Base-by-base conservation (phyloP, 2,113 vertebrate species). In the Ramphastos sulfuratus region DNA sequence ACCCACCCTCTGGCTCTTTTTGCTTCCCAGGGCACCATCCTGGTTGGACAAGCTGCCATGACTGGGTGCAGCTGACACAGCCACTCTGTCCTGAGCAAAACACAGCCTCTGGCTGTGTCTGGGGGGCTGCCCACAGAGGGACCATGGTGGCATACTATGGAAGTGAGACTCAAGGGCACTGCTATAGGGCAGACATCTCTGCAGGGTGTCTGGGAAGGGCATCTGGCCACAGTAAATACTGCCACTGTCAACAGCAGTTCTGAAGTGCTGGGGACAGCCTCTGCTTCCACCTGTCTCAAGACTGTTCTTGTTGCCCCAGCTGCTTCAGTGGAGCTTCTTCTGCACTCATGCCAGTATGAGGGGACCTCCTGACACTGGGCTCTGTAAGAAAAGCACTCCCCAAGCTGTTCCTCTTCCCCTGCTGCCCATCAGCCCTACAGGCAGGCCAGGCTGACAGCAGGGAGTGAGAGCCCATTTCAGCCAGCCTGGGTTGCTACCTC, bases 131-230 rank as follows among this genome's bases (percentile, higher is more conserved):
- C 28, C 20, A 37, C 33, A 85, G 54, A 87, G n/a, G 3, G 9
- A 2, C 17, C 1, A 0, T 24, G n/a, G 27, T 60, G 75, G 66
- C 27, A 55, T 5, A 6, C 58, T 5, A 3, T 33, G 30, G 42
- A 31, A 28, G 54, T 64, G 72, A 79, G 37, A 92, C 15, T 52
- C 33, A 55, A 33, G 61, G 35, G 35, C 75, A 67, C 71, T 82
- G 70, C 39, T 37, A 59, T 9, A 1, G 13, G 54, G 58, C 35
- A 81, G 52, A 15, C 4, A 15, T 14, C 30, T 54, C 60, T 8
- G 5, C 46, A 70, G 61, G 73, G 46, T 7, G 39, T 21, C 66
- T n/a, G 23, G 58, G 50, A 74, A 87, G 28, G 30, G 65, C 56
- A 66, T 21, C 2, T 3, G 6, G 66, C 11, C 35, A 63, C 0